Conservation (phyloP, 2,797 vertebrate species). For the Masticophis lateralis region DNA sequence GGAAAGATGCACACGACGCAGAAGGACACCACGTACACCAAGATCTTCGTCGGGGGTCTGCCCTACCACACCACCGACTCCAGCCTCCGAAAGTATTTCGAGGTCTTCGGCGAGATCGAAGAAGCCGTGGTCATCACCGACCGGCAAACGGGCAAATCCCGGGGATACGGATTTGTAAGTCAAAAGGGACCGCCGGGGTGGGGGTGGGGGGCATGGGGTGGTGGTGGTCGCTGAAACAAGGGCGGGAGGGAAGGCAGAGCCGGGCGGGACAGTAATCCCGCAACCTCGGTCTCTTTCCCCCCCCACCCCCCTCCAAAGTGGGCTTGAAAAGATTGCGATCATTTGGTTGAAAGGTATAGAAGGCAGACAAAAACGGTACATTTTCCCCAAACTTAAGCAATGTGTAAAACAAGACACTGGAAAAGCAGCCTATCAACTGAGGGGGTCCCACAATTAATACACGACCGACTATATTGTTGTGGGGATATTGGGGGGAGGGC, state of each 20-base stretch:
- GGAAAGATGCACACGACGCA: conserved; percentile 92
- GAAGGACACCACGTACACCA: conserved; percentile 97
- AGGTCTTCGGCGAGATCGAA: conserved; percentile 96
- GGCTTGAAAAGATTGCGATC: neutral
- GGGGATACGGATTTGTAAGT: conserved; percentile 98
- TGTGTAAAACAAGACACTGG: neutral
- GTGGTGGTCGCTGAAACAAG: neutral
- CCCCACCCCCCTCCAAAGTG: neutral
- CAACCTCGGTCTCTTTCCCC: neutral
- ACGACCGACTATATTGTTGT: neutral
- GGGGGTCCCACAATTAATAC: neutral
- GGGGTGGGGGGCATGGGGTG: neutral
- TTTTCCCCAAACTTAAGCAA: conserved; percentile 5
- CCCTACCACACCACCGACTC: conserved; percentile 96
- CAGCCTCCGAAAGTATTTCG: conserved; percentile 94
- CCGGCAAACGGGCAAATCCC: conserved; percentile 92
- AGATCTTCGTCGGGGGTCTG: conserved; percentile 95
- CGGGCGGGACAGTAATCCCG: neutral
- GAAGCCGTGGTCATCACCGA: conserved; percentile 97
- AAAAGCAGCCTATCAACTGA: neutral
- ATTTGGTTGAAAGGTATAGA: neutral
- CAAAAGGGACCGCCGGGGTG: neutral
- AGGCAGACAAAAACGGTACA: conserved; percentile 3
- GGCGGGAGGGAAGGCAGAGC: no score
- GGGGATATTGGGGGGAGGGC: neutral